These are phyloP conservation scores for Valencia hispanica DNA, from an alignment of 2,797 vertebrate genomes.

Conservation along the genomic window DNA sequence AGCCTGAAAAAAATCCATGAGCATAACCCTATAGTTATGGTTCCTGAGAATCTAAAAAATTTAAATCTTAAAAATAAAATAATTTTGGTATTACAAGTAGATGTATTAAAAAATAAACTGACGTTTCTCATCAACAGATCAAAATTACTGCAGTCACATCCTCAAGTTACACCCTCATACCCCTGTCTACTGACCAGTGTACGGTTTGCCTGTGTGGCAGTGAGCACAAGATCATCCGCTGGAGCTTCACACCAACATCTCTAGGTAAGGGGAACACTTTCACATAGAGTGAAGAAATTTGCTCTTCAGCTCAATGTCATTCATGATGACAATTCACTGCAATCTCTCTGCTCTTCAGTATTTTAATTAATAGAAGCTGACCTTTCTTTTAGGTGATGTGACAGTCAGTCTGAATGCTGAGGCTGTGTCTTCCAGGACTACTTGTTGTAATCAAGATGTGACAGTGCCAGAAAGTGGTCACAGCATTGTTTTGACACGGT, in stretches of 20 bases:
- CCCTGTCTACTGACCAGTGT: slow-evolving; percentile 44
- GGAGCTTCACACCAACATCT: slow-evolving; percentile 61
- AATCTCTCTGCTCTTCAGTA: neutral
- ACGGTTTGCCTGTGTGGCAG: slow-evolving; percentile 73
- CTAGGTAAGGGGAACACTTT: slow-evolving; percentile 59
- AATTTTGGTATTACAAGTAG: neutral
- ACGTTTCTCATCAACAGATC: slow-evolving; percentile 59
- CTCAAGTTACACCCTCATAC: slow-evolving; percentile 60
- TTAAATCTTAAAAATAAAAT: neutral
- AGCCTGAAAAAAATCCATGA: neutral
- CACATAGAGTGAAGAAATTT: neutral
- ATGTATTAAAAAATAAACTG: neutral
- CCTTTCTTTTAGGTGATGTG: slow-evolving; percentile 71
- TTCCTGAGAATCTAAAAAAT: neutral
- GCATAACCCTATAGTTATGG: neutral
- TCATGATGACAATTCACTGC: neutral
- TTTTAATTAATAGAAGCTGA: neutral
- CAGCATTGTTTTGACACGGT: slow-evolving; percentile 71
- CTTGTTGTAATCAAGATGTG: slow-evolving; percentile 76
- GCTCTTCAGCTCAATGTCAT: neutral
- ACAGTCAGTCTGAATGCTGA: slow-evolving; percentile 81
- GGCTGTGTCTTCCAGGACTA: slow-evolving; percentile 63
- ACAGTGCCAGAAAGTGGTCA: slow-evolving; percentile 77
- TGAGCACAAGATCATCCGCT: slow-evolving; percentile 70
- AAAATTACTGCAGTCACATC: slow-evolving; percentile 56